Evolutionary conservation across 2,113 vertebrate genomes (phyloP).

Genomic region (Burhinus bistriatus): DNA sequence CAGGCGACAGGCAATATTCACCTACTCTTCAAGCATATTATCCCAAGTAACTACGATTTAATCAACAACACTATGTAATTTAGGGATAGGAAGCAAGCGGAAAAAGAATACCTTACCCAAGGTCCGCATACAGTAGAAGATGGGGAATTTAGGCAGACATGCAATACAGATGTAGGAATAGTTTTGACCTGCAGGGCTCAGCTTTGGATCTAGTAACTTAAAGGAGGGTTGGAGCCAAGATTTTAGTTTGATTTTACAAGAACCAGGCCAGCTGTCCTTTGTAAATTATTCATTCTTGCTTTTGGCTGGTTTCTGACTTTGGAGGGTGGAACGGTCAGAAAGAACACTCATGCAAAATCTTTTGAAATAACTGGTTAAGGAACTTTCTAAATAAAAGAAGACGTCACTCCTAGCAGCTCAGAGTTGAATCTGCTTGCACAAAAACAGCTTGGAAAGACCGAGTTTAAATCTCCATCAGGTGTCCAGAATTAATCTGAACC

Average conservation of each 20-base stretch:
- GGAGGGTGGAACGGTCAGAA: background rate
- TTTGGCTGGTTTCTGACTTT: slow-evolving; percentile 36
- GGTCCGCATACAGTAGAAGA: background rate
- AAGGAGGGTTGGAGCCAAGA: background rate
- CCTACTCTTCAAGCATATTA: background rate
- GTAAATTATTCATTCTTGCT: slow-evolving; percentile 30
- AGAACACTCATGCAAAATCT: background rate
- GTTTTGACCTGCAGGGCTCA: background rate
- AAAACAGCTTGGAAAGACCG: background rate
- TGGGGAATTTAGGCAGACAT: background rate
- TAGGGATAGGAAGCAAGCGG: background rate
- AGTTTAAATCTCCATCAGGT: background rate
- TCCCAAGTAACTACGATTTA: background rate
- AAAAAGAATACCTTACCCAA: background rate
- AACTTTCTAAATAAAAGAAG: slow-evolving; percentile 32
- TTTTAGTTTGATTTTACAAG: slow-evolving; percentile 14
- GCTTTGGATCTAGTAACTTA: background rate
- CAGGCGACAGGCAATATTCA: background rate
- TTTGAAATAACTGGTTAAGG: slow-evolving; percentile 7
- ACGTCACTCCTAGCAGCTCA: background rate
- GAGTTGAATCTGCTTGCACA: background rate
- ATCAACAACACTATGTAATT: background rate
- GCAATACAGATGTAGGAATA: background rate
- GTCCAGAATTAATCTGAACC: background rate
- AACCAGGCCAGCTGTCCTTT: background rate